Base-by-base conservation (phyloP, 2,797 vertebrate genomes). In the Clamator glandarius region DNA sequence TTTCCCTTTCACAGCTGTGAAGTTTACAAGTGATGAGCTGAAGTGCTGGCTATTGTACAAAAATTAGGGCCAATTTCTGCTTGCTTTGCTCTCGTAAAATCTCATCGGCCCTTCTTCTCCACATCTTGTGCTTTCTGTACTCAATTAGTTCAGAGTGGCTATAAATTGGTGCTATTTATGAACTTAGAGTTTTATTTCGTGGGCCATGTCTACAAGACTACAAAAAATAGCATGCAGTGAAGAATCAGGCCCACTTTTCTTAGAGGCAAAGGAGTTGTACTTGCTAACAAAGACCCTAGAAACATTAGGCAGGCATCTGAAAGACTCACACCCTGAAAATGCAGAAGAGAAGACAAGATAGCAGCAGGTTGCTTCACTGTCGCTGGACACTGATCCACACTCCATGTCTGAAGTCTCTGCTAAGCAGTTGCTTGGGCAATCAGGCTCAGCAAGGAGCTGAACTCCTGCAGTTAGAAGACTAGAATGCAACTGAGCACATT, bases 1-100 rank as follows among this genome's bases (percentile, higher is more conserved):
- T 97, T 97, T 97, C 92, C 79, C 95, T 97, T 95, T 97, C 97
- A 93, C 97, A 97, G 97, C 97, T 97, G 97, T 91, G 96, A 96
- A 96, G 92, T 95, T 98, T 97, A 94, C 96, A 95, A 96, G 92
- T 87, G 90, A 97, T 95, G 86, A 94, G 92, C 96, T 96, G 36
- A 97, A 97, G 92, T 96, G 92, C 95, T 84, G 84, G 94, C 95
- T 96, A 87, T 92, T 96, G 95, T 87, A 96, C 95, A 96, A 91
- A 97, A 97, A 95, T 96, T 95, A 96, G 92, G 93, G 83, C 72
- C 13, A 94, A 90, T 96, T 95, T 96, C 77, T 92, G 48, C 90
- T 89, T 90, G 78, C 80, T 77, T 92, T 91, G 52, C 89, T 92
- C 66, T 28, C 93, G 41, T 73, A 70, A 85, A 94, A 92, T 94